Conservation (phyloP, 2,797 vertebrate species). For the Sebastes paucispinis region DNA sequence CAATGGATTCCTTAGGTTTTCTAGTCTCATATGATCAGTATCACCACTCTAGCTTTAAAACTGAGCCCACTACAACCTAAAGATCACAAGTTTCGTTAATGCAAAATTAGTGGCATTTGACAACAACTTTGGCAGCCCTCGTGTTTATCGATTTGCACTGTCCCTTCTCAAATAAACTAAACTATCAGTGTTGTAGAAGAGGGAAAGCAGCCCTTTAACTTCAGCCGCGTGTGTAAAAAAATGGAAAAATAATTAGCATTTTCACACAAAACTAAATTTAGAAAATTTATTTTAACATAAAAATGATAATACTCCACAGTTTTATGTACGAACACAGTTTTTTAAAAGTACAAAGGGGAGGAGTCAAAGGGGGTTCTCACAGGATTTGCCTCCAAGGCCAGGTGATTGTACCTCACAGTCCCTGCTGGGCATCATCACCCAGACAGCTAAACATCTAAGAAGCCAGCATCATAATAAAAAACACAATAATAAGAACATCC, state of each 20-base stretch:
- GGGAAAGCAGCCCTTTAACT: background rate
- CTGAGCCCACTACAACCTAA: too few species aligned
- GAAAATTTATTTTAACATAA: conserved; percentile 81
- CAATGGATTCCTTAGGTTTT: too few species aligned
- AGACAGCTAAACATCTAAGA: conserved; percentile 58
- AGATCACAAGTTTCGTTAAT: too few species aligned
- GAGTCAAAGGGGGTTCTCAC: conserved; percentile 58
- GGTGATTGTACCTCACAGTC: conserved; percentile 80
- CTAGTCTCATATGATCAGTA: too few species aligned
- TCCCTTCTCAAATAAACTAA: too few species aligned
- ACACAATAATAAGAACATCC: conserved; percentile 50
- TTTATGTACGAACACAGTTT: conserved; percentile 77
- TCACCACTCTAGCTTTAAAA: too few species aligned
- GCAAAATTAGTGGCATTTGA: too few species aligned
- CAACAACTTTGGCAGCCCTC: too few species aligned
- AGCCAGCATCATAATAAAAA: conserved; percentile 51
- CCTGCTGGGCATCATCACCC: conserved; percentile 43
- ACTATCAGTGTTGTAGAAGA: background rate
- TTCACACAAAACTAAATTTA: conserved; percentile 63
- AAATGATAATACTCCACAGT: conserved; percentile 78
- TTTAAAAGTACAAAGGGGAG: conserved; percentile 75
- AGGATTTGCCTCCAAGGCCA: conserved; percentile 56
- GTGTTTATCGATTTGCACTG: too few species aligned
- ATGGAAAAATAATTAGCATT: background rate
- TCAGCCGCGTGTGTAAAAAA: background rate